phyloP scores from a whole-genome alignment of 2,888 invertebrate genomes.

The Brenthis daphne region DNA sequence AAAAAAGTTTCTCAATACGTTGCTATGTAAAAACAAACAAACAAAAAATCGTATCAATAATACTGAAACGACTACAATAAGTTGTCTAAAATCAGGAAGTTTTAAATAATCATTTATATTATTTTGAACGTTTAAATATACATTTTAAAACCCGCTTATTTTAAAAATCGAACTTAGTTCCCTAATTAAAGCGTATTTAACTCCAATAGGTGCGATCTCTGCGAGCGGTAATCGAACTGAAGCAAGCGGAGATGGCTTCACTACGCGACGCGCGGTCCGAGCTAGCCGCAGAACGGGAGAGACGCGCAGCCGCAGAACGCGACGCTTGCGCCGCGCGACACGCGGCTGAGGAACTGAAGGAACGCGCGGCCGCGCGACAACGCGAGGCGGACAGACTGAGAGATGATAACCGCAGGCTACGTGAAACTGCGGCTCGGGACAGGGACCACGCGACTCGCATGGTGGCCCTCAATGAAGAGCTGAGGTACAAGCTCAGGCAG shows the following conservation, averaged over 20 bases:
- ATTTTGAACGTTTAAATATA: background rate
- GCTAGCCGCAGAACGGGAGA: slow-evolving; percentile 87
- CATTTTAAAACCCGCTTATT: background rate
- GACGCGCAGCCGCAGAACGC: slow-evolving; percentile 86
- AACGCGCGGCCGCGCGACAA: slow-evolving; percentile 87
- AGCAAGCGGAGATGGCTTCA: slow-evolving; percentile 91
- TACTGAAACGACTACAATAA: too few relatives aligned
- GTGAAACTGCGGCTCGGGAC: slow-evolving; percentile 89
- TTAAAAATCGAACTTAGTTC: background rate
- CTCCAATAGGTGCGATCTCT: slow-evolving; percentile 83
- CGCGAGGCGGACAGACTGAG: slow-evolving; percentile 85
- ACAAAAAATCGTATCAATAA: too few relatives aligned
- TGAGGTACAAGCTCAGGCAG: slow-evolving; percentile 92
- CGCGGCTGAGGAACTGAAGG: slow-evolving; percentile 92
- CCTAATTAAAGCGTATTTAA: background rate
- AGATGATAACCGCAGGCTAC: slow-evolving; percentile 85
- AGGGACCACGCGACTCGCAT: slow-evolving; percentile 89
- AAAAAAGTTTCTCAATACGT: too few relatives aligned
- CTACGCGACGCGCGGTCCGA: slow-evolving; percentile 87
- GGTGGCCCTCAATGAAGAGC: slow-evolving; percentile 92
- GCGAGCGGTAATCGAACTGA: slow-evolving; percentile 93
- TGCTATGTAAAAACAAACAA: too few relatives aligned
- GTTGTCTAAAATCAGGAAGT: too few relatives aligned
- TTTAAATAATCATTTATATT: background rate
- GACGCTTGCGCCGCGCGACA: slow-evolving; percentile 90